Evolutionary conservation across 2,888 invertebrate genomes (phyloP).

Genomic region (Pyralis farinalis): DNA sequence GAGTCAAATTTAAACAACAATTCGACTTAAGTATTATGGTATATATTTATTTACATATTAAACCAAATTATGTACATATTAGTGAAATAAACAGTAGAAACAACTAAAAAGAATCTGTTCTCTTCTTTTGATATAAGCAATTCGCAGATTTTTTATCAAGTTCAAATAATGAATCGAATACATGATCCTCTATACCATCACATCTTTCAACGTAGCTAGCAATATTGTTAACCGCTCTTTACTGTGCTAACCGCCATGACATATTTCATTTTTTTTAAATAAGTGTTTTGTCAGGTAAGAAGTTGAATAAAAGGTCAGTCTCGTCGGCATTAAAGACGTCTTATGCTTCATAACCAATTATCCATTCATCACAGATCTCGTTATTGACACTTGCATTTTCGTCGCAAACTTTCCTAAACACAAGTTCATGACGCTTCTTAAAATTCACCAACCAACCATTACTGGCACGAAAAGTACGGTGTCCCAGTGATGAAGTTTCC

Average conservation of each 20-base stretch:
- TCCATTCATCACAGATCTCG: slow-evolving; percentile 14
- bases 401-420: slow-evolving; percentile 24
- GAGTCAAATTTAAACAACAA: too few relatives aligned
- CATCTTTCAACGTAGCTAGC: slow-evolving; percentile 13
- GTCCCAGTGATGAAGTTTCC: slow-evolving; percentile 13
- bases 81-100: too few relatives aligned
- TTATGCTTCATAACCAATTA: slow-evolving; percentile 12
- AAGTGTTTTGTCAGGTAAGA: slow-evolving; percentile 16
- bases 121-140: too few relatives aligned
- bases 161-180: too few relatives aligned
- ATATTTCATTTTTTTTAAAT: slow-evolving; percentile 24
- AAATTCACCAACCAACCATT: slow-evolving; percentile 25
- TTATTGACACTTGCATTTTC: slow-evolving; percentile 21
- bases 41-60: too few relatives aligned
- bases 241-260: slow-evolving; percentile 20
- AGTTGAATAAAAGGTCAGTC: too few relatives aligned
- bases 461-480: slow-evolving; percentile 17
- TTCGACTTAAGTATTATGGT: too few relatives aligned
- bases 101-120: too few relatives aligned
- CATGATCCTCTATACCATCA: too few relatives aligned
- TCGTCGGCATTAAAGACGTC: too few relatives aligned
- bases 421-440: slow-evolving; percentile 21
- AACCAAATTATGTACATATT: too few relatives aligned
- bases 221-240: slow-evolving; percentile 22
- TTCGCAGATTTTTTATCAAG: too few relatives aligned